A percentile compares a stretch with the other conserved stretches of the same genome.
phyloP scores from a whole-genome alignment of 2,797 vertebrate species.

The Thaleichthys pacificus region DNA sequence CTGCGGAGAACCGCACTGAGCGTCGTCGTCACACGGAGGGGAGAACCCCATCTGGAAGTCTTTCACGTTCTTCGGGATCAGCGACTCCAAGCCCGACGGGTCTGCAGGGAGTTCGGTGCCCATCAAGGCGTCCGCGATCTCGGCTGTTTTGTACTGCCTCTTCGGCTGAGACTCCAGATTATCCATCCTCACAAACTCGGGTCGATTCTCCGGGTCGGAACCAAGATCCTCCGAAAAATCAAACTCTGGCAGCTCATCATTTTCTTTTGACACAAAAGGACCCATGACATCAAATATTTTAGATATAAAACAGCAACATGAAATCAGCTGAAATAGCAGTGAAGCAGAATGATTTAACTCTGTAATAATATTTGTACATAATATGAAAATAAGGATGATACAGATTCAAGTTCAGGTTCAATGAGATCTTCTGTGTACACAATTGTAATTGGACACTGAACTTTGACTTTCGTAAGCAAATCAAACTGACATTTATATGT shows the following conservation, averaged over 20 bases:
- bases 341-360: too few species aligned
- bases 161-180: constrained; percentile 56
- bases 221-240: constrained; percentile 43
- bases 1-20: constrained; percentile 40
- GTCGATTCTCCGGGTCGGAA: constrained; percentile 53
- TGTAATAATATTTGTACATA: too few species aligned
- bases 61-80: constrained; percentile 77
- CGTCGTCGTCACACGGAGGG: constrained; percentile 59
- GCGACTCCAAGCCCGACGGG: constrained; percentile 73
- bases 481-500: too few species aligned
- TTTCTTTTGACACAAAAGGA: constrained; percentile 41
- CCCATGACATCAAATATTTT: too few species aligned
- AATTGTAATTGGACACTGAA: too few species aligned
- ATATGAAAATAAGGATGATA: too few species aligned
- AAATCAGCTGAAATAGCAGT: not conserved
- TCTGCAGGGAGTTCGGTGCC: constrained; percentile 64
- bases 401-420: too few species aligned
- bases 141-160: constrained; percentile 79
- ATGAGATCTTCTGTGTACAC: too few species aligned
- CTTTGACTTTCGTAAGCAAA: too few species aligned
- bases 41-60: constrained; percentile 59
- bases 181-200: constrained; percentile 65
- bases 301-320: not conserved
- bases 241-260: constrained; percentile 46
- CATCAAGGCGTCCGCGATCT: constrained; percentile 84